These are phyloP conservation scores for Prosapia bicincta DNA, from an alignment of 2,888 invertebrate genomes.

Conservation along the genomic window DNA sequence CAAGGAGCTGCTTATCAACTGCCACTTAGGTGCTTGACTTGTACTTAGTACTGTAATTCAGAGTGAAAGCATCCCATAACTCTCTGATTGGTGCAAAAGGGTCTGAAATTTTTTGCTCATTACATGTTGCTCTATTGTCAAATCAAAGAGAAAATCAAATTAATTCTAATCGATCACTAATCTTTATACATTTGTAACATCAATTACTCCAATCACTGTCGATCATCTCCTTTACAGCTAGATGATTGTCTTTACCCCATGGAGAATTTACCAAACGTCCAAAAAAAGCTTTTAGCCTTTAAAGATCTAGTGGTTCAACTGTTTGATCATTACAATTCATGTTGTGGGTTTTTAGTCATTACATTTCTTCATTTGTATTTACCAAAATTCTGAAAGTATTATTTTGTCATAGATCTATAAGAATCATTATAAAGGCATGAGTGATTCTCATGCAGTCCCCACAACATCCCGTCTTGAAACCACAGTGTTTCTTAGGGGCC, in stretches of 20 bases:
- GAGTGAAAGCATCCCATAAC: slow-evolving; percentile 3
- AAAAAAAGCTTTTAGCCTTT: slow-evolving; percentile 3
- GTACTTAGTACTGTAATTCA: slow-evolving; percentile 3
- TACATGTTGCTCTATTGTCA: slow-evolving; percentile 6
- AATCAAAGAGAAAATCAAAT: slow-evolving; percentile 2
- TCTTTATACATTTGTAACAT: slow-evolving; percentile 4
- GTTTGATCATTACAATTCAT: background rate
- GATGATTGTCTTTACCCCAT: slow-evolving; percentile 4
- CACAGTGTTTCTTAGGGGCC: no score
- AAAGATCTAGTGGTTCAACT: slow-evolving; percentile 7
- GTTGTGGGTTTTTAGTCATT: background rate
- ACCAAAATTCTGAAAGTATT: background rate
- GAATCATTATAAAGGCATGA: slow-evolving; percentile 2
- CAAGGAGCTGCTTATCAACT: slow-evolving; percentile 9
- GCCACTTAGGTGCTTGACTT: slow-evolving; percentile 2
- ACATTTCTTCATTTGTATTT: slow-evolving; percentile 11
- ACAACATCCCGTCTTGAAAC: no score
- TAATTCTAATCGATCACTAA: slow-evolving; percentile 9
- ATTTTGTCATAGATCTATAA: slow-evolving; percentile 6
- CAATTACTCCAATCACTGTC: slow-evolving; percentile 10
- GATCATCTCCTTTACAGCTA: slow-evolving; percentile 7
- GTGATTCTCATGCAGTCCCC: no score
- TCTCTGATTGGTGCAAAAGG: slow-evolving; percentile 17
- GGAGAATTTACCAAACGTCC: slow-evolving; percentile 7
- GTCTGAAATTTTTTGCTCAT: background rate